Percentiles rank a stretch among this genome's conserved stretches.
phyloP scores from a whole-genome alignment of 2,113 vertebrate species.

The Macheiramphus alcinus region DNA sequence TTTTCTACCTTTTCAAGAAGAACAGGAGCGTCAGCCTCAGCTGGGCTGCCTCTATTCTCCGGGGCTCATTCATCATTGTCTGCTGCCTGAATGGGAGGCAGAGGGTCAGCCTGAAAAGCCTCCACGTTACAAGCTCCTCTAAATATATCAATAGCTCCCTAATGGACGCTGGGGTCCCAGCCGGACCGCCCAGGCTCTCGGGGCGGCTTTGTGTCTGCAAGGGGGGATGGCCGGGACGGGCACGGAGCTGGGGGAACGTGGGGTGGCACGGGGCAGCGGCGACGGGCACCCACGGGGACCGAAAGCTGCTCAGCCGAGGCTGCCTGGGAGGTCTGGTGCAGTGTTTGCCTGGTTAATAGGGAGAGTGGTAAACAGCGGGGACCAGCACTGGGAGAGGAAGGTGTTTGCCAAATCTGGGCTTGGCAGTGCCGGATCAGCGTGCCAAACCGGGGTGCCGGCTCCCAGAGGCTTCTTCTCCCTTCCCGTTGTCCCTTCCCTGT shows the following conservation, averaged over 20 bases:
- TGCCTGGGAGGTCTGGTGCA: not conserved
- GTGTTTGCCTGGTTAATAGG: not conserved
- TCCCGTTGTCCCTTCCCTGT: not conserved
- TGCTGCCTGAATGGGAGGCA: conserved; percentile 51
- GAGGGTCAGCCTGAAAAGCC: conserved; percentile 67
- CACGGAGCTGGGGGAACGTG: not conserved
- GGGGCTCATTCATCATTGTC: conserved; percentile 65
- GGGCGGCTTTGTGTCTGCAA: not conserved
- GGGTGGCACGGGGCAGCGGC: not conserved
- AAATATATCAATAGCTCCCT: conserved; percentile 46
- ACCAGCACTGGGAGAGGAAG: fast-evolving
- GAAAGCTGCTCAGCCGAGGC: not conserved
- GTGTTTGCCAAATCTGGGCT: fast-evolving
- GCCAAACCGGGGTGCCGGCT: not conserved
- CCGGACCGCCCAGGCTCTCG: conserved; percentile 29
- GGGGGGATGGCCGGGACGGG: not conserved
- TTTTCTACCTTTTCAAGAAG: conserved; percentile 48
- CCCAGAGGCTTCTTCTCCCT: not conserved
- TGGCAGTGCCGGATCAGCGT: fast-evolving
- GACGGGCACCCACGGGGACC: fast-evolving
- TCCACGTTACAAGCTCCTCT: not conserved
- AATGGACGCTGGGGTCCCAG: conserved; percentile 17
- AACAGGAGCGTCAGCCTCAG: conserved; percentile 42
- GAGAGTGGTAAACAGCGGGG: fast-evolving
- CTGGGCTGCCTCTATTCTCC: conserved; percentile 43